Conservation (phyloP, 2,888 invertebrate species). For the Anoncus sp. region DNA sequence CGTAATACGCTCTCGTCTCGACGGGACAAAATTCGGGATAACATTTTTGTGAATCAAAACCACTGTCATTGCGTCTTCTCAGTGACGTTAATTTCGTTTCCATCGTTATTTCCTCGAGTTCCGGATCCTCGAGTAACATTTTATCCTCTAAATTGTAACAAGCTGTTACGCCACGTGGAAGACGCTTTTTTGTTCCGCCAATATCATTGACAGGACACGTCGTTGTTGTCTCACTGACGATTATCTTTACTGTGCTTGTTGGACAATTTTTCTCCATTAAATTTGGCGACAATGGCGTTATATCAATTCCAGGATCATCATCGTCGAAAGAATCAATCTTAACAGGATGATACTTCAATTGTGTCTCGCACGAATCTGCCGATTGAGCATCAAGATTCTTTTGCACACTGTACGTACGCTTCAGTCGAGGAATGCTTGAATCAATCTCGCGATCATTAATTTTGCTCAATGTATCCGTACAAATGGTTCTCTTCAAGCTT, state of each 20-base stretch:
- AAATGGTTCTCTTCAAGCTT: conserved; percentile 16
- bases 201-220: conserved; percentile 26
- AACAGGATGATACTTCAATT: conserved; percentile 56
- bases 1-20: conserved; percentile 64
- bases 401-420: conserved; percentile 73
- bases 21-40: conserved; percentile 41
- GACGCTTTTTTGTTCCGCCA: conserved; percentile 57
- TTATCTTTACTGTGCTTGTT: conserved; percentile 75
- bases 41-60: conserved; percentile 62
- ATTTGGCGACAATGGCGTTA: conserved; percentile 6
- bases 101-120: conserved; percentile 61
- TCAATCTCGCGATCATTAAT: too few relatives aligned
- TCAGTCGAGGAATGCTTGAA: conserved; percentile 67
- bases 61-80: conserved; percentile 53
- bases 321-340: conserved; percentile 64
- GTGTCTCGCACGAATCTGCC: conserved; percentile 61
- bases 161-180: conserved; percentile 55
- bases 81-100: conserved; percentile 62
- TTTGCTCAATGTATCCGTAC: conserved; percentile 5
- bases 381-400: conserved; percentile 73
- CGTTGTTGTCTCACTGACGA: conserved; percentile 74
- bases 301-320: conserved; percentile 59
- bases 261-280: conserved; percentile 57
- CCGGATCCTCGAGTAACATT: conserved; percentile 55
- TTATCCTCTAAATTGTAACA: conserved; percentile 66